Evolutionary conservation across 2,113 vertebrate genomes (phyloP).

Genomic region (Microtus ochrogaster): DNA sequence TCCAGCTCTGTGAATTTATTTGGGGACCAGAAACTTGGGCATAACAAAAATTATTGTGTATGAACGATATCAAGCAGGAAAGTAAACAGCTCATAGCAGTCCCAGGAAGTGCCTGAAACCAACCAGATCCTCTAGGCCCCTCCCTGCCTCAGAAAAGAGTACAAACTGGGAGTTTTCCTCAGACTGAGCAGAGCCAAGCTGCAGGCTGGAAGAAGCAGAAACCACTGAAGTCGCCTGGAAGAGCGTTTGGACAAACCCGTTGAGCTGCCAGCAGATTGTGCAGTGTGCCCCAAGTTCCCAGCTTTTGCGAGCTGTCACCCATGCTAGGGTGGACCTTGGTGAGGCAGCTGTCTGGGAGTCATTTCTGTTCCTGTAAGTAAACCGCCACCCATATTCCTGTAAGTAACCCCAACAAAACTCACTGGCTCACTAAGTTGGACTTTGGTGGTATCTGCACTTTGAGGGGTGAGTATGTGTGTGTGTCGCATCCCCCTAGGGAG

Average conservation of each 20-base stretch:
- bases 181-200: not conserved
- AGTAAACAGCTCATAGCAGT: not conserved
- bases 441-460: not conserved
- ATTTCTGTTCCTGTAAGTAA: not conserved
- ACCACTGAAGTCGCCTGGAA: no score
- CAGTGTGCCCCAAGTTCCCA: not conserved
- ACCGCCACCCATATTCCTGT: not conserved
- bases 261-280: no score
- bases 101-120: not conserved
- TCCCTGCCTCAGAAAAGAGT: not conserved
- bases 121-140: not conserved
- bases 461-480: not conserved
- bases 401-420: not conserved
- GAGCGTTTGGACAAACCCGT: not conserved
- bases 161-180: not conserved
- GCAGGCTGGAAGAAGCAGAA: not conserved
- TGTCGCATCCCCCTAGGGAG: no score
- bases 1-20: no score
- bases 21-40: no score
- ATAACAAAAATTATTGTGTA: not conserved
- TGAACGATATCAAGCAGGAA: not conserved
- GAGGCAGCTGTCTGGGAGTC: not conserved
- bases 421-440: not conserved
- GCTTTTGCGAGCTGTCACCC: not conserved
- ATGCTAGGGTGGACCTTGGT: not conserved